These are phyloP conservation scores for Cladorhizidae sp. DNA, from an alignment of 37 sponge, comb jelly and placozoan genomes.

Conservation along the genomic window DNA sequence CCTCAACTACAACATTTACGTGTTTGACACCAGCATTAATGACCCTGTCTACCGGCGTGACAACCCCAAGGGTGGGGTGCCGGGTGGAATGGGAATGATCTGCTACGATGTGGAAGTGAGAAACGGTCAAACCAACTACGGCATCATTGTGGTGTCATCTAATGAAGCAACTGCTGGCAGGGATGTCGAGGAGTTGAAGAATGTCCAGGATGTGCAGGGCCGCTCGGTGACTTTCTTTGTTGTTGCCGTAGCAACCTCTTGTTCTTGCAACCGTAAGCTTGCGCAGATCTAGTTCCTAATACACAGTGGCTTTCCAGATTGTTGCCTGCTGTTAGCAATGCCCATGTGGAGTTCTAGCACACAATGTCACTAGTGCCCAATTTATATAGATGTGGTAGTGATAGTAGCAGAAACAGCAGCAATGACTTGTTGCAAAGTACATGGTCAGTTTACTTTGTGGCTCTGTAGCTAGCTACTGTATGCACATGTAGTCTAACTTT, in stretches of 20 bases:
- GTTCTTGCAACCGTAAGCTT: no score
- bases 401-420: no score
- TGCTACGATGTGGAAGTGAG: neutral
- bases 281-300: no score
- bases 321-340: no score
- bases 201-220: neutral
- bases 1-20: neutral
- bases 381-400: no score
- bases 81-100: neutral
- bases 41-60: neutral
- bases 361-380: no score
- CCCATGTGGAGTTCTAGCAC: no score
- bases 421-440: no score
- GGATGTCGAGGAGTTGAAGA: neutral
- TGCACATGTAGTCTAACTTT: no score
- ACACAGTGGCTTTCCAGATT: no score
- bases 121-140: neutral
- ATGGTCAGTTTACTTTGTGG: no score
- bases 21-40: neutral
- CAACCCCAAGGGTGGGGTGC: neutral
- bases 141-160: neutral
- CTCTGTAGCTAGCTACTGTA: no score
- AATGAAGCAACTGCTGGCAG: neutral
- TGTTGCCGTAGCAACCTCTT: neutral
- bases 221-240: constrained; percentile 1